Evolutionary conservation across 2,797 vertebrate genomes (phyloP).

Genomic region (Pampus argenteus): DNA sequence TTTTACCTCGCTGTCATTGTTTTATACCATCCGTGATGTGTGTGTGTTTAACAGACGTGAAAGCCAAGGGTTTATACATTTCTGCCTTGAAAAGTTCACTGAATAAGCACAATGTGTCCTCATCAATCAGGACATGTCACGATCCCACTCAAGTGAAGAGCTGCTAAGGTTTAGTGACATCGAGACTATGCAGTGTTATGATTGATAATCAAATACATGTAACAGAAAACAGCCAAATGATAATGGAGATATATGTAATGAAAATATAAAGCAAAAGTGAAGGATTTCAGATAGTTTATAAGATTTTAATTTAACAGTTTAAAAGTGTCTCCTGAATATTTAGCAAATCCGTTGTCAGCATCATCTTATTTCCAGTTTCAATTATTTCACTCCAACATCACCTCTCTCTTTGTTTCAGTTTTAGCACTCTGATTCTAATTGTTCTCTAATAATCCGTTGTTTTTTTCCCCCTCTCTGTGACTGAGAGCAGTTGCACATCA

Average conservation of each 20-base stretch:
- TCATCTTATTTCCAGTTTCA: background rate
- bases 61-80: slow-evolving; percentile 10
- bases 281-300: background rate
- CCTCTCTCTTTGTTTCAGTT: slow-evolving; percentile 35
- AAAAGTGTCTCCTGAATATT: background rate
- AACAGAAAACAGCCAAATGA: background rate
- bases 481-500: slow-evolving; percentile 40
- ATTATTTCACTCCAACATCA: background rate
- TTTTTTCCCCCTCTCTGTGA: background rate
- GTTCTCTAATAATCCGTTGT: slow-evolving; percentile 25
- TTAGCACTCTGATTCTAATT: slow-evolving; percentile 45
- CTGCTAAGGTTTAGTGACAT: background rate
- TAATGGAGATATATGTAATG: background rate
- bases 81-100: background rate
- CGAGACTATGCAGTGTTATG: background rate
- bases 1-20: slow-evolving; percentile 28
- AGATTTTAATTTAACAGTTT: background rate
- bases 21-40: slow-evolving; percentile 3
- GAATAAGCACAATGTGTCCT: background rate
- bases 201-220: background rate
- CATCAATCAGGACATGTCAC: background rate
- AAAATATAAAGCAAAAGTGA: no score
- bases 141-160: background rate
- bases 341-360: background rate
- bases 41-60: slow-evolving; percentile 7